These are phyloP conservation scores for Erpetoichthys calabaricus DNA, from an alignment of 2,797 vertebrate genomes.

Conservation along the genomic window DNA sequence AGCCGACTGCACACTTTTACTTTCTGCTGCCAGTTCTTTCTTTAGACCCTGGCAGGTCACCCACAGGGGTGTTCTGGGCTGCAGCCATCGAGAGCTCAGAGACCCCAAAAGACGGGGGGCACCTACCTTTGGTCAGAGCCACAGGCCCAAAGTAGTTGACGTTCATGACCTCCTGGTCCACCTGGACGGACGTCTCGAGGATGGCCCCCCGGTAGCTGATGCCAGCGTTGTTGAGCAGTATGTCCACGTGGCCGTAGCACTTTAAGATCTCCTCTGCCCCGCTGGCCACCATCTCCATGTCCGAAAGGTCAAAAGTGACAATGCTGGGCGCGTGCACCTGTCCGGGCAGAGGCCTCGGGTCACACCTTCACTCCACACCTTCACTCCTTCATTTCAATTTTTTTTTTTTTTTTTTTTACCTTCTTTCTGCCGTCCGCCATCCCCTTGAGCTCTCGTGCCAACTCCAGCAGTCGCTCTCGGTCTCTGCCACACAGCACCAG, in stretches of 20 bases:
- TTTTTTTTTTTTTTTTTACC: conserved; percentile 22
- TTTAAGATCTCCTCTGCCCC: conserved; percentile 72
- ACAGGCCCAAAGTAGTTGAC: conserved; percentile 94
- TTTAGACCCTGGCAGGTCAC: no score
- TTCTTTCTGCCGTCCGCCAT: conserved; percentile 23
- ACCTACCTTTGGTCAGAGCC: conserved; percentile 84
- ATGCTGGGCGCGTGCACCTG: conserved; percentile 52
- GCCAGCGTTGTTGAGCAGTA: conserved; percentile 89
- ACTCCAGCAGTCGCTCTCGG: conserved; percentile 50
- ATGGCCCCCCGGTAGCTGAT: conserved; percentile 83
- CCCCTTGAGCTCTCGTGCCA: conserved; percentile 52
- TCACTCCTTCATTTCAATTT: not conserved
- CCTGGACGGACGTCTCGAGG: conserved; percentile 59
- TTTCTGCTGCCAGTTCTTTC: no score
- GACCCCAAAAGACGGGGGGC: no score
- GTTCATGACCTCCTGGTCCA: conserved; percentile 86
- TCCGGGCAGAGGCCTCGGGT: conserved; percentile 6
- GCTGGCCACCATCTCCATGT: conserved; percentile 35
- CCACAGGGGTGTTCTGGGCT: no score
- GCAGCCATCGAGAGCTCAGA: no score
- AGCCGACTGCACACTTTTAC: no score
- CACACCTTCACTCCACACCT: not conserved
- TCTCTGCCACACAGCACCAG: conserved; percentile 82
- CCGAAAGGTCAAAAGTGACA: conserved; percentile 71
- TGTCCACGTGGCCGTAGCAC: conserved; percentile 64